Percentiles rank a stretch among this genome's conserved stretches.
Evolutionary conservation across 2,797 vertebrate species (phyloP).

Genomic region (Macroramphosus scolopax): DNA sequence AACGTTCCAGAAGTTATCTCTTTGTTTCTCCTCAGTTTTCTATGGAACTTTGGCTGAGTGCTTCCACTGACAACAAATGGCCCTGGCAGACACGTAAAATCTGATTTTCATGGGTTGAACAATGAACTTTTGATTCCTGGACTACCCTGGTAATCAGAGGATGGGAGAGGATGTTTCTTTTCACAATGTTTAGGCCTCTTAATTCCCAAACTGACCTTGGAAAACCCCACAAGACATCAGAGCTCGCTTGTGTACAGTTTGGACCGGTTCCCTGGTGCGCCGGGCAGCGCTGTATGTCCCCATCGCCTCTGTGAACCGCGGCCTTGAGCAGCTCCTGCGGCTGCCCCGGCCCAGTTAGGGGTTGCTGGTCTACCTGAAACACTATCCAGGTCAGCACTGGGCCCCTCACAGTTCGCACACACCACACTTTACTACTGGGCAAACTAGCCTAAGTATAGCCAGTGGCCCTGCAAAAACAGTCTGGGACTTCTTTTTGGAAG

Average conservation of each 20-base stretch:
- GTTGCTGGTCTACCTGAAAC: conserved; percentile 72
- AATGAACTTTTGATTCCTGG: conserved; percentile 55
- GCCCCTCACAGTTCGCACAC: conserved; percentile 66
- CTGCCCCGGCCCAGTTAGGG: conserved; percentile 40
- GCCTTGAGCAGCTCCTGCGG: conserved; percentile 68
- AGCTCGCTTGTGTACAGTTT: conserved; percentile 56
- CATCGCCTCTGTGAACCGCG: conserved; percentile 63
- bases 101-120: conserved; percentile 57
- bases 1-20: no score
- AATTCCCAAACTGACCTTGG: conserved; percentile 61
- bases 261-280: conserved; percentile 56
- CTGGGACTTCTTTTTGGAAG: conserved; percentile 50
- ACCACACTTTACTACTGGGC: conserved; percentile 73
- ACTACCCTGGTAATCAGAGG: conserved; percentile 40
- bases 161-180: conserved; percentile 52
- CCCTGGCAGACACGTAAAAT: conserved; percentile 47
- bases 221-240: conserved; percentile 67
- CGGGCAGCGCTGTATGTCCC: conserved; percentile 50
- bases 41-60: conserved; percentile 22
- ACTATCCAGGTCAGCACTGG: conserved; percentile 72
- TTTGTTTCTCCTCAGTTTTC: conserved; percentile 35
- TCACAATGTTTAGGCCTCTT: conserved; percentile 27
- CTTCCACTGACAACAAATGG: conserved; percentile 24
- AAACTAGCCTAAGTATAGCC: conserved; percentile 73
- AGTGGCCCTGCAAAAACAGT: conserved; percentile 50